Evolutionary conservation across 2,888 invertebrate genomes (phyloP), one percentile per base, ranked within the genome.

Genomic region (Smittia sp.): DNA sequence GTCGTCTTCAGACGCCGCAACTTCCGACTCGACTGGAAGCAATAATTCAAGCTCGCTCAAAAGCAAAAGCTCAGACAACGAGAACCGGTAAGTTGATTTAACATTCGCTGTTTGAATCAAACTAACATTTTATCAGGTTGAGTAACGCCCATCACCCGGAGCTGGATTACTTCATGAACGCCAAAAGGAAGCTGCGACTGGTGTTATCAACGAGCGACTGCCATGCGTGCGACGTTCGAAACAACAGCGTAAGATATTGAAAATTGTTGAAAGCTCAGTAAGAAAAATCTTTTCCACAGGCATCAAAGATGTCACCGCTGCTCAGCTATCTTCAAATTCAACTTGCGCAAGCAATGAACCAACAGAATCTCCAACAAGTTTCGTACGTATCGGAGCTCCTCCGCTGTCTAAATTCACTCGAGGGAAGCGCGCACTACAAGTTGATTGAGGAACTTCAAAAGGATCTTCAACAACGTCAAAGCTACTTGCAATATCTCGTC

Each of bases 201-300:
- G 97, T 98, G 73, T 85, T 98, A 38, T 94, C 96, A 76, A 93
- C 91, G 77, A 92, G 94, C 0, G 94, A 96, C 79, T 83, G 91
- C 74, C 90, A 91, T 77, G 88, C 89, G 78, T 86, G 88, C 0
- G 87, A 88, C 77, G 86, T 87, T 75, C 83, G 82, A 1, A 82
- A 87, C 74, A 85, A 87, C 0, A 86, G 85, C 70, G 85, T 87
- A 77, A 83, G 78, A 75, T 41, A 38, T 62, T 65, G 13, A 24
- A 1, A 25, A 24, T 27, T 1, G 11, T 27, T 24, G n/a, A 65
- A 65, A 24, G 27, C 6, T 39, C 38, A 20, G 24, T 9, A 52
- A 1, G 11, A 1, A 9, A 58, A 25, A 41, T 58, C 13, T 32
- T 32, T 32, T 69, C 76, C 76, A 18, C 67, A 80, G 80, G 78